Percentiles rank a stretch among this genome's conserved stretches.
Conservation (phyloP, 2,113 vertebrate genomes). For the Alosa alosa region DNA sequence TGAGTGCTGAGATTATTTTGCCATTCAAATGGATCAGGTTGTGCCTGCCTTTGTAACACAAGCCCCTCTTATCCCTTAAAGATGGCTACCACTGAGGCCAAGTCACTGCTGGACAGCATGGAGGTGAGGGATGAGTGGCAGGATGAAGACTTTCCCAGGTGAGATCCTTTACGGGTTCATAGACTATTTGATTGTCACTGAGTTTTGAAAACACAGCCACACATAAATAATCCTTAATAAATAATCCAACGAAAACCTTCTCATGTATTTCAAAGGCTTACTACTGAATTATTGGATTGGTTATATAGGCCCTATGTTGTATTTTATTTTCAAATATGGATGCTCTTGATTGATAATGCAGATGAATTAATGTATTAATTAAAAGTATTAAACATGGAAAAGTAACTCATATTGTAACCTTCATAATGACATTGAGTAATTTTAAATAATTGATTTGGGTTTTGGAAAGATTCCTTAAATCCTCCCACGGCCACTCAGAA, state of each 20-base stretch:
- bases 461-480: background rate
- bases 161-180: background rate
- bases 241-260: background rate
- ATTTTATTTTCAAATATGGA: background rate
- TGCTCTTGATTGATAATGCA: background rate
- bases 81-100: conserved; percentile 89
- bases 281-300: background rate
- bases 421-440: background rate
- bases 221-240: background rate
- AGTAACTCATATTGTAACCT: background rate
- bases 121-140: conserved; percentile 92
- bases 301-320: background rate
- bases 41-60: conserved; percentile 27
- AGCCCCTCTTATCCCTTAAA: conserved; percentile 44
- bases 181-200: background rate
- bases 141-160: conserved; percentile 89
- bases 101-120: conserved; percentile 85
- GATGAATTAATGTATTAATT: background rate
- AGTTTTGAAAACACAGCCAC: background rate
- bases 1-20: background rate
- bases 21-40: background rate
- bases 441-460: background rate
- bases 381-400: background rate
- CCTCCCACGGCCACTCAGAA: background rate
- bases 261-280: background rate